Conservation (phyloP, 2,888 invertebrate species). For the Vanessa cardui region DNA sequence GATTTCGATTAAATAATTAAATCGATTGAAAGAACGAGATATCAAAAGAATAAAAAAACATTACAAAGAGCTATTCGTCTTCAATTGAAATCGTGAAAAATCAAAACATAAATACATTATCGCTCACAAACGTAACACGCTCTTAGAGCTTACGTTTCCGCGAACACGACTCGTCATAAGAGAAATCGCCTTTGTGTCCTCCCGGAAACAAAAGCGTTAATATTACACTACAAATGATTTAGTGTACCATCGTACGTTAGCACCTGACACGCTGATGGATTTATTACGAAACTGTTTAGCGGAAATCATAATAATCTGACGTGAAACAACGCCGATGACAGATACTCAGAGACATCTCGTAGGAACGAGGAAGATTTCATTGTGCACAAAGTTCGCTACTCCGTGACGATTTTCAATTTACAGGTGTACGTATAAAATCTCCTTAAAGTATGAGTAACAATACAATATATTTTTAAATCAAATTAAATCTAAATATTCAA, state of each 20-base stretch:
- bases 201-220: constrained; percentile 23
- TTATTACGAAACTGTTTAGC: constrained; percentile 27
- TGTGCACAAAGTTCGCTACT: not conserved
- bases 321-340: constrained; percentile 13
- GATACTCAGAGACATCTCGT: not conserved
- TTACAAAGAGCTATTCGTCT: not conserved
- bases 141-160: constrained; percentile 8
- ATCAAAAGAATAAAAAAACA: too few relatives aligned
- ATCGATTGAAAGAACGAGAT: too few relatives aligned
- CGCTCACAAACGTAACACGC: constrained; percentile 1
- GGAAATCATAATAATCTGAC: constrained; percentile 18
- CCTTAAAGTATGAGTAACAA: not conserved
- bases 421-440: not conserved
- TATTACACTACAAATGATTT: constrained; percentile 32
- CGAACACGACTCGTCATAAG: constrained; percentile 15
- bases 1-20: too few relatives aligned
- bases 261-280: constrained; percentile 32
- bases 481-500: too few relatives aligned
- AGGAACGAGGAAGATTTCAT: constrained; percentile 10
- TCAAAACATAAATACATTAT: constrained; percentile 8
- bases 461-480: too few relatives aligned
- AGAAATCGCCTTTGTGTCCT: constrained; percentile 19
- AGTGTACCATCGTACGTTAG: constrained; percentile 17
- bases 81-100: not conserved
- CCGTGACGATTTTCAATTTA: not conserved